A percentile compares a stretch with the other conserved stretches of the same genome.
phyloP scores from a whole-genome alignment of 2,888 invertebrate species.

The Hypomecis punctinalis region DNA sequence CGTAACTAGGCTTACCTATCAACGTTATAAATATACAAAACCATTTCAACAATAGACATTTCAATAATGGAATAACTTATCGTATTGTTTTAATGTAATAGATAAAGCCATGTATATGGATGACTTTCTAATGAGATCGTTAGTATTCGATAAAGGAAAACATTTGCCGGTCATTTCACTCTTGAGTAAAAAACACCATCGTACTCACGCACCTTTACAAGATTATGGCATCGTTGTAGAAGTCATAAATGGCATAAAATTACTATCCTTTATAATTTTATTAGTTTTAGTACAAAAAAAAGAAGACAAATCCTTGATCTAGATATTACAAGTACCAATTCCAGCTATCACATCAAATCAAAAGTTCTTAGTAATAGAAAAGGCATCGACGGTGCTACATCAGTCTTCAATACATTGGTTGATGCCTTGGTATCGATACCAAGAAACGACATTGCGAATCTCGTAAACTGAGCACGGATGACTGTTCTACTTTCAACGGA shows the following conservation, averaged over 20 bases:
- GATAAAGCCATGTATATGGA: constrained; percentile 26
- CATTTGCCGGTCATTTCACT: constrained; percentile 26
- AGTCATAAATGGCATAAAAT: not conserved
- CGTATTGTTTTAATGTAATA: constrained; percentile 14
- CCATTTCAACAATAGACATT: constrained; percentile 36
- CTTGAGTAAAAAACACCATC: not conserved
- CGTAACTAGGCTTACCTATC: constrained; percentile 22
- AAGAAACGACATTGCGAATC: constrained; percentile 54
- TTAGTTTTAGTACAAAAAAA: not conserved
- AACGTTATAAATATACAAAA: constrained; percentile 28
- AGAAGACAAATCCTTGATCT: not conserved
- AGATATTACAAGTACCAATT: not conserved
- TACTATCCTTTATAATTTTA: not conserved
- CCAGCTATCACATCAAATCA: not conserved
- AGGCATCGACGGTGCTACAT: not conserved
- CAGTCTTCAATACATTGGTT: constrained; percentile 4
- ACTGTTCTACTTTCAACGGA: constrained; percentile 71
- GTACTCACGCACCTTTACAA: not conserved
- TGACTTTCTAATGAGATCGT: constrained; percentile 30
- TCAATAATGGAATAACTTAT: constrained; percentile 36
- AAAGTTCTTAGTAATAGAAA: constrained; percentile 2
- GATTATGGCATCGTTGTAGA: not conserved
- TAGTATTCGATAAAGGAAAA: constrained; percentile 21
- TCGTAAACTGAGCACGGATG: constrained; percentile 67
- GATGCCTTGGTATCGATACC: constrained; percentile 9